Base-by-base conservation (phyloP, 2,888 invertebrate species). In the Rhingia rostrata region DNA sequence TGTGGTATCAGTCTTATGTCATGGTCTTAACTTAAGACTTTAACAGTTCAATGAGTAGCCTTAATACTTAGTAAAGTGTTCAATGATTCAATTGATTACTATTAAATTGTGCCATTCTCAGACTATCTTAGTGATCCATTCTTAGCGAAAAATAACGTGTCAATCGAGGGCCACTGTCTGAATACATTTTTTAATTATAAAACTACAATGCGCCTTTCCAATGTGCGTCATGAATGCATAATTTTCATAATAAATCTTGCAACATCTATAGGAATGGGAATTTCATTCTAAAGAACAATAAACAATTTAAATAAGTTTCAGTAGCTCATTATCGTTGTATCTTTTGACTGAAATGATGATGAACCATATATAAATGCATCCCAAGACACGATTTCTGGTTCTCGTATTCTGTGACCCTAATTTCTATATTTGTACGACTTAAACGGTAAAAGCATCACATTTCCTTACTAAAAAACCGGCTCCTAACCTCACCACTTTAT, bases 391-490 rank as follows among this genome's bases (percentile, higher is more conserved):
- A 49, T 39, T 41, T 37, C 78, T 56, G 61, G 43, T 72, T 82
- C 49, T 78, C 49, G n/a, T 72, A 49, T 54, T n/a, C 51, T 61
- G 9, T 83, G 78, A 73, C 78, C 82, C 67, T 70, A 81, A 77
- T 81, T 81, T 81, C 70, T 75, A 53, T 77, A 75, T 81, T 77
- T 75, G 75, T 75, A 64, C 77, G 70, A 66, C 53, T 66, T 77
- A 66, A 82, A 77, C 77, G 77, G 82, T 83, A 64, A 70, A 78
- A 53, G 53, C 33, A 82, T 60, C 77, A 53, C 58, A 45, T 53
- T 53, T 70, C 47, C 45, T 73, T 39, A 64, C 45, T 60, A 64
- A 22, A 22, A 79, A 70, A 70, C 69, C 73, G 53, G 66, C 79
- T 73, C 56, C 39, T 35, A 63, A 10, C 49, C 10, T 60, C 37